Base-by-base conservation (phyloP, 2,113 vertebrate species). In the Leptobrachium ailaonicum region DNA sequence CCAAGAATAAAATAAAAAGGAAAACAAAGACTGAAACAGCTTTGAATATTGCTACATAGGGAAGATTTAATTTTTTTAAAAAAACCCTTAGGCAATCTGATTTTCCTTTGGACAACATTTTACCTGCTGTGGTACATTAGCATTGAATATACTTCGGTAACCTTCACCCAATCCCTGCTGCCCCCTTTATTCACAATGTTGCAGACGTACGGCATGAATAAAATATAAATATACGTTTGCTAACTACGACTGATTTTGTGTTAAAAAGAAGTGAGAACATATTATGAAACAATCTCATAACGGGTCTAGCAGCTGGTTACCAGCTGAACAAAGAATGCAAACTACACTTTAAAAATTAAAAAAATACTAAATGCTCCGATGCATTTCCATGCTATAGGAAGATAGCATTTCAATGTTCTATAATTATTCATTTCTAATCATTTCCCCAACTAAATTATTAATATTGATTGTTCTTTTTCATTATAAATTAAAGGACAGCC, bases 401-500 rank as follows among this genome's bases (percentile, higher is more conserved):
- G 12, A 63, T 11, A 71, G 66, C 54, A 47, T 73, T 66, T 73
- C 69, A 42, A 45, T 12, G 40, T 70, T 58, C 40, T 71, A 70
- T 44, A 40, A 43, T 60, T 75, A 41, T 62, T 63, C 43, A 50
- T 11, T 54, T 43, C 10, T 64, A 58, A 73, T 13, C 4, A 13
- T 63, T 70, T 44, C 47, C 42, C 42, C 70, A 13, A 40, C 54
- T 79, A 66, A 79, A 79, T 73, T 79, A 73, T 79, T 79, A 53
- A 79, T 66, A 66, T 64, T 45, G 13, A 40, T 73, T 73, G 77
- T 73, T 50, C 50, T 47, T 10, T 41, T 69, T 73, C 77, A 79
- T 79, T 79, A 79, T 44, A 79, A 43, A 79, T 73, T 79, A 73
- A 79, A 66, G 44, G 47, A 62, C 47, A 73, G 54, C 70, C 53